These are phyloP conservation scores for Carcharodon carcharias DNA, from an alignment of 2,797 vertebrate genomes.

Conservation along the genomic window DNA sequence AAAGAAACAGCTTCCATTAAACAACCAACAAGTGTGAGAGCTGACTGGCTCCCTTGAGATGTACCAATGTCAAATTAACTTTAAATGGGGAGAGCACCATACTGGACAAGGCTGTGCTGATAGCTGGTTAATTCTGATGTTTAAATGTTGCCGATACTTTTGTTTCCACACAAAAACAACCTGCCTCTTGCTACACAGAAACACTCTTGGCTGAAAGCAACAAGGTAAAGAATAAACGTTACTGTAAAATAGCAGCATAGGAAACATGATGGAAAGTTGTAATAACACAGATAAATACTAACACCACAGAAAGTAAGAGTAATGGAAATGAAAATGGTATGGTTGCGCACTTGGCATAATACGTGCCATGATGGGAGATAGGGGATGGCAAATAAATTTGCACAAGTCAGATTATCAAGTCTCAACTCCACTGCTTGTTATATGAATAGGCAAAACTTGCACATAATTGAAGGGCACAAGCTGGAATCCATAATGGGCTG, in stretches of 20 bases:
- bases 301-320: not conserved
- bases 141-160: not conserved
- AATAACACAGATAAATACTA: not conserved
- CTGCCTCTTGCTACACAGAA: not conserved
- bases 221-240: not conserved
- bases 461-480: not conserved
- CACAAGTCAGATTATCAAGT: not conserved
- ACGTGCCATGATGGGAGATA: not conserved
- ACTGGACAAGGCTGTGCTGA: not conserved
- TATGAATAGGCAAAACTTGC: not conserved
- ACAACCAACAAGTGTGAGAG: not conserved
- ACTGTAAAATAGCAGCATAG: not conserved
- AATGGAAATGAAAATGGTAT: not conserved
- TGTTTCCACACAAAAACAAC: not conserved
- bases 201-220: not conserved
- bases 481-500: not conserved
- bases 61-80: not conserved
- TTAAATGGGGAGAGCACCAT: not conserved
- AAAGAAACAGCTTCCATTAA: not conserved
- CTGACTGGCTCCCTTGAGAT: not conserved
- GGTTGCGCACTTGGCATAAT: not conserved
- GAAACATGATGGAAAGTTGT: not conserved
- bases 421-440: not conserved
- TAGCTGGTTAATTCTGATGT: not conserved
- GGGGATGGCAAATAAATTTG: not conserved